Evolutionary conservation across 2,113 vertebrate species (phyloP).

Genomic region (Neogobius melanostomus): DNA sequence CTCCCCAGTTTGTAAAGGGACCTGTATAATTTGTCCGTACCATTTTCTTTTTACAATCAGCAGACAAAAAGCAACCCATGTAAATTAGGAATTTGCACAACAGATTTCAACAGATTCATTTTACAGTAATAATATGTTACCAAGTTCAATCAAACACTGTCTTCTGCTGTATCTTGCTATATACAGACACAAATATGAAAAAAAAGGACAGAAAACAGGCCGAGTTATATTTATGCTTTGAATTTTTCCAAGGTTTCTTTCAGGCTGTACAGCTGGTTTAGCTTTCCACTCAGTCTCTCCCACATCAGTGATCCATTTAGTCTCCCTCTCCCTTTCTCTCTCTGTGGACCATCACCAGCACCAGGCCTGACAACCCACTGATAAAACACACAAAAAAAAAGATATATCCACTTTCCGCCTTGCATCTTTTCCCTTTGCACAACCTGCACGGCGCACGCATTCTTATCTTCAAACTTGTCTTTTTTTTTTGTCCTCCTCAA

Average conservation of each 20-base stretch:
- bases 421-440: not conserved
- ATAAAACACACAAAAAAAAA: constrained; percentile 31
- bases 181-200: too few species aligned
- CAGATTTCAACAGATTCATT: too few species aligned
- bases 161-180: too few species aligned
- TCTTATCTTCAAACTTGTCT: not conserved
- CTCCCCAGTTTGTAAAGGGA: too few species aligned
- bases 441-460: not conserved
- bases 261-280: not conserved
- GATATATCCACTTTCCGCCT: constrained; percentile 15
- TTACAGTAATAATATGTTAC: too few species aligned
- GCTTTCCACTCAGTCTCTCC: constrained; percentile 2
- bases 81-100: too few species aligned
- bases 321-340: not conserved
- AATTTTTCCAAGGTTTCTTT: not conserved
- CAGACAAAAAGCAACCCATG: too few species aligned
- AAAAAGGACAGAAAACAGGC: too few species aligned
- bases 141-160: too few species aligned
- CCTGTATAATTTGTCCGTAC: too few species aligned
- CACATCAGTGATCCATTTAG: constrained; percentile 17
- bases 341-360: constrained; percentile 30
- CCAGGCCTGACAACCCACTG: constrained; percentile 30
- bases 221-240: not conserved
- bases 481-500: constrained; percentile 1
- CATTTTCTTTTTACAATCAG: too few species aligned